phyloP scores from a whole-genome alignment of 1,140 invertebrate species.

The Drosophila kanapiae region DNA sequence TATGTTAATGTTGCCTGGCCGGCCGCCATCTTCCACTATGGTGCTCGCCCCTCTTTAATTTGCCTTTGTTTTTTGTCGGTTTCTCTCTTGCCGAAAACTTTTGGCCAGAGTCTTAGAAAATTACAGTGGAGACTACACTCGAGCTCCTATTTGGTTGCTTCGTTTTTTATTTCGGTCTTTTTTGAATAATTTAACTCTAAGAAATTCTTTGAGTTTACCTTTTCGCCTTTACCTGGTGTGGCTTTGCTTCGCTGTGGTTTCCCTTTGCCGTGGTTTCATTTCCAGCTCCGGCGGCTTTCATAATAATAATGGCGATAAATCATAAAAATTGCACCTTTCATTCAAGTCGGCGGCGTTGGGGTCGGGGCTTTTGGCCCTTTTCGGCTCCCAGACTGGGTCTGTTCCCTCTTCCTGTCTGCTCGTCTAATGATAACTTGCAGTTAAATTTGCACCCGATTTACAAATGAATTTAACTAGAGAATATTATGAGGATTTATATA shows the following conservation, averaged over 20 bases:
- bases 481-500: background rate
- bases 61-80: slow-evolving; percentile 64
- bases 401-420: slow-evolving; percentile 35
- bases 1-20: slow-evolving; percentile 72
- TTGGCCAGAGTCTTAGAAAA: slow-evolving; percentile 59
- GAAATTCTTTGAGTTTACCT: slow-evolving; percentile 65
- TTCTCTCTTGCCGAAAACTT: slow-evolving; percentile 33
- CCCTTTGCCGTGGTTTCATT: slow-evolving; percentile 51
- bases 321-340: slow-evolving; percentile 85
- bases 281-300: slow-evolving; percentile 65
- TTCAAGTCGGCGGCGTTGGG: slow-evolving; percentile 65
- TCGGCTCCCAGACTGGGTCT: slow-evolving; percentile 14
- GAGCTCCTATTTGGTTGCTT: slow-evolving; percentile 38
- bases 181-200: slow-evolving; percentile 78
- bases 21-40: slow-evolving; percentile 65
- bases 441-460: slow-evolving; percentile 23
- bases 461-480: background rate
- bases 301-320: slow-evolving; percentile 84
- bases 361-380: slow-evolving; percentile 20
- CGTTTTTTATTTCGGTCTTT: slow-evolving; percentile 31
- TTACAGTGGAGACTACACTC: slow-evolving; percentile 54
- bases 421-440: slow-evolving; percentile 42
- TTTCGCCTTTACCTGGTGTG: slow-evolving; percentile 45
- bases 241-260: slow-evolving; percentile 39
- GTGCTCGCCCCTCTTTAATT: slow-evolving; percentile 59